Conservation (phyloP, 2,888 invertebrate genomes). For the Neoitamus cyanurus region DNA sequence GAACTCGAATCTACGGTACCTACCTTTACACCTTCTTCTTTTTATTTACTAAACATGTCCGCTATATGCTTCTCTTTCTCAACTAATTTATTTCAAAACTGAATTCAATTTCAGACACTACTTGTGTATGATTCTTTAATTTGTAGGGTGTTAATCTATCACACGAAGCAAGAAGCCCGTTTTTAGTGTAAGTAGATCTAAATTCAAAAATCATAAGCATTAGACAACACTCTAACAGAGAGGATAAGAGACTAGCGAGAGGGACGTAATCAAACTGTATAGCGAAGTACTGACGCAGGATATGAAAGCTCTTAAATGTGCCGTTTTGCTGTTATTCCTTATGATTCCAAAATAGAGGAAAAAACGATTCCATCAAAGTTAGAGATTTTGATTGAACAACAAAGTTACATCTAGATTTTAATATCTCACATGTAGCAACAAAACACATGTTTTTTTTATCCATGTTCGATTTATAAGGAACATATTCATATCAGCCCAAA, state of each 20-base stretch:
- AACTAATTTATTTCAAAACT: background rate
- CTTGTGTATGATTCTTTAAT: background rate
- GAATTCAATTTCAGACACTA: background rate
- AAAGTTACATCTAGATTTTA: no score
- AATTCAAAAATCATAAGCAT: background rate
- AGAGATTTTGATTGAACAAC: no score
- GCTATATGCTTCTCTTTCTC: background rate
- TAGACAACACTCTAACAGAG: background rate
- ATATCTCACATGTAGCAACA: no score
- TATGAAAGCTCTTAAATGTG: background rate
- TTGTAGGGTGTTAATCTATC: background rate
- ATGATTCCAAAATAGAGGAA: background rate
- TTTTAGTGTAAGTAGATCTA: background rate
- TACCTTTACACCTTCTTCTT: constrained; percentile 1
- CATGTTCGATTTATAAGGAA: no score
- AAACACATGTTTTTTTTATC: no score
- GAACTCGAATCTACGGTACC: constrained; percentile 14
- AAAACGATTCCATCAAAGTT: no score
- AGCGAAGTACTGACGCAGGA: background rate
- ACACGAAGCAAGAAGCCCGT: background rate
- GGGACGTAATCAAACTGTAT: background rate
- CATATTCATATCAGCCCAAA: no score
- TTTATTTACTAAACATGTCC: background rate
- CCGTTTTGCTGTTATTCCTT: background rate
- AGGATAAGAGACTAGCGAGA: background rate